These are phyloP conservation scores for Aphidius colemani DNA, from an alignment of 2,888 invertebrate genomes.

Conservation along the genomic window DNA sequence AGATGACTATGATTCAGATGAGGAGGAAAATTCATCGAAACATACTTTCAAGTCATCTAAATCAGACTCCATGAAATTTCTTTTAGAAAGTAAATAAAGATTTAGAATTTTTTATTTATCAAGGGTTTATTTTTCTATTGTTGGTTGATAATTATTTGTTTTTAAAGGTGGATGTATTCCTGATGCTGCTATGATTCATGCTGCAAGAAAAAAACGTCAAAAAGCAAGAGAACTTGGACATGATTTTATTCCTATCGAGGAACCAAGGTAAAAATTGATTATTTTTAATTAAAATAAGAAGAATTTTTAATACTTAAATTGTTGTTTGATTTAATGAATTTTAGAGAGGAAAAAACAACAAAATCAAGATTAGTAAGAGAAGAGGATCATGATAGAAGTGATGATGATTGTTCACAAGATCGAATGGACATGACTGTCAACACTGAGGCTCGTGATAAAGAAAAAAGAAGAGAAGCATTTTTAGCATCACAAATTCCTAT, in stretches of 20 bases:
- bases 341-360: constrained; percentile 53
- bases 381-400: constrained; percentile 82
- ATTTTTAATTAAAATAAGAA: constrained; percentile 3
- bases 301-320: no score
- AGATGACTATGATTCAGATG: constrained; percentile 71
- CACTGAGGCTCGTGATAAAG: constrained; percentile 75
- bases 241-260: constrained; percentile 66
- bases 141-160: neutral
- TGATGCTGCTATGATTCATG: constrained; percentile 97
- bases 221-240: constrained; percentile 83
- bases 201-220: constrained; percentile 92
- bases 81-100: constrained; percentile 69
- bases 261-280: constrained; percentile 32
- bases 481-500: constrained; percentile 70
- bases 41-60: constrained; percentile 63
- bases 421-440: constrained; percentile 87
- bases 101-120: constrained; percentile 31
- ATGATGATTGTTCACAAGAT: constrained; percentile 73
- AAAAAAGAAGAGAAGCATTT: constrained; percentile 78
- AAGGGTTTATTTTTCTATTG: neutral
- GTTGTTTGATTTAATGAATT: constrained; percentile 9
- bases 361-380: constrained; percentile 76
- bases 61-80: constrained; percentile 75
- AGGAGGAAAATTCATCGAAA: constrained; percentile 61
- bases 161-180: constrained; percentile 81